Evolutionary conservation across 2,888 invertebrate species (phyloP), one percentile per base, ranked within the genome.

Genomic region (Linnaemya tessellans): DNA sequence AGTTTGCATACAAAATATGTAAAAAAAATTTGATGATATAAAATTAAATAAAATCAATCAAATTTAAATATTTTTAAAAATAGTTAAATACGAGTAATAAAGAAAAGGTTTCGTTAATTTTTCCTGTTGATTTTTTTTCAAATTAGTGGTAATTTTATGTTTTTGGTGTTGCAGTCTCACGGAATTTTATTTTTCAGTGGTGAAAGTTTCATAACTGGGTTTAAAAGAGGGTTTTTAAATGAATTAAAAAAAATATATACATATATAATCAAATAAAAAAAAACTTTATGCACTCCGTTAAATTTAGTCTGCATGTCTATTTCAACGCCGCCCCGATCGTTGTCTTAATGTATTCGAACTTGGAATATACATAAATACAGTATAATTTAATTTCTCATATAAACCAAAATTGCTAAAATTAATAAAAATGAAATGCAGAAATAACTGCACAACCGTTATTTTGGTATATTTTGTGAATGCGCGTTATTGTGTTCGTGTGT

Each of bases 201-300:
- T 85, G 85, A 85, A 85, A 85, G 82, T 85, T 85, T 82, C 71
- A 71, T 85, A 85, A 82, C 75, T 85, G 71, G 41, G 82, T 75
- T 80, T 78, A 43, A 70, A 80, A 77, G 67, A 73, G 64, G 64
- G 58, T 18, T 58, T 73, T 75, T 51, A 62, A 71, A 68, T 38
- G 18, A 46, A 56, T 78, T 78, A 65, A 30, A 62, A 41, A 46
- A 30, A 22, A 49, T n/a, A n/a, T n/a, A n/a, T n/a, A n/a, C n/a
- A n/a, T n/a, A 49, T 51, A 60, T 49, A 25, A 68, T 60, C 41
- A 62, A 3, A 75, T 58, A 78, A 58, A 51, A 82, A 41, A 30
- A 58, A 82, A 82, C 35, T 64, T 51, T 62, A 43, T 43, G 62
- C 81, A 75, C 54, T 54, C 22, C 41, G 62, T 41, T 62, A 70